Evolutionary conservation across 2,888 invertebrate genomes (phyloP).

Genomic region (Steinernema scapterisci): DNA sequence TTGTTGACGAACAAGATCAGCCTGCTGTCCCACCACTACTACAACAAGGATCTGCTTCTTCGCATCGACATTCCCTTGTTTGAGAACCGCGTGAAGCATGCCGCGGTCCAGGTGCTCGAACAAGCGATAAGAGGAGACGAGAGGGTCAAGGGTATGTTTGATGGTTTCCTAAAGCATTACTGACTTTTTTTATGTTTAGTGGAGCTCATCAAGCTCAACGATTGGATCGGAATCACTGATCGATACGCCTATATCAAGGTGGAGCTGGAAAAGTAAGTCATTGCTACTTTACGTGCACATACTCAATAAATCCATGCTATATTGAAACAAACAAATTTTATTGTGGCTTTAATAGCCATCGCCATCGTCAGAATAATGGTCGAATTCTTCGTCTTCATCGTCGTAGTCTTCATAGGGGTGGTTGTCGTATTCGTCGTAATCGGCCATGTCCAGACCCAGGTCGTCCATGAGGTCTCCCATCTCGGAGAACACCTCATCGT

Average conservation of each 20-base stretch:
- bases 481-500: too few species aligned
- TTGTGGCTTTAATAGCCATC: too few species aligned
- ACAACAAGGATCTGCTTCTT: conserved; percentile 8
- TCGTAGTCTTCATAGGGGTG: too few species aligned
- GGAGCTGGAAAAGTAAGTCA: conserved; percentile 7
- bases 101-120: not conserved
- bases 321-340: too few species aligned
- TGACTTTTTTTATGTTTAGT: not conserved
- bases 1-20: not conserved
- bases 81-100: conserved; percentile 5
- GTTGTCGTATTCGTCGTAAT: too few species aligned
- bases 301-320: too few species aligned
- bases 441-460: too few species aligned
- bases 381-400: too few species aligned
- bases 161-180: not conserved
- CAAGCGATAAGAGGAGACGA: not conserved
- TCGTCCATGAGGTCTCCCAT: too few species aligned
- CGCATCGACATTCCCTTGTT: not conserved
- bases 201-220: not conserved
- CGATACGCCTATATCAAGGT: not conserved
- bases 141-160: not conserved
- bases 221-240: not conserved
- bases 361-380: too few species aligned
- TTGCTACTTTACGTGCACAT: too few species aligned
- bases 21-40: not conserved